These are phyloP conservation scores for Oophaga sylvatica DNA, from an alignment of 2,797 vertebrate species.

Conservation along the genomic window DNA sequence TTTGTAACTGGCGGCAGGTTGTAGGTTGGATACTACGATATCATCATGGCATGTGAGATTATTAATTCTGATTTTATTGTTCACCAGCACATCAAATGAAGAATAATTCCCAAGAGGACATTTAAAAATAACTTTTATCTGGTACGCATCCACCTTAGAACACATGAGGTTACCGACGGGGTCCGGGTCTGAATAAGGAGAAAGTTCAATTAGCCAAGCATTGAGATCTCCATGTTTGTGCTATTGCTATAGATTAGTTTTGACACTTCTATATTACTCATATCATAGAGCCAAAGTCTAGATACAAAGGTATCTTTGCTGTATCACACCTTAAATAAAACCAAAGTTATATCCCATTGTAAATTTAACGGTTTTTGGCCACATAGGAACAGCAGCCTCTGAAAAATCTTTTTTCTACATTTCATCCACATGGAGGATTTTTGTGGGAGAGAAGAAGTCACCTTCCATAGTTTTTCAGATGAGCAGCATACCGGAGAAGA, in stretches of 20 bases:
- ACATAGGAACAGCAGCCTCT: too few species aligned
- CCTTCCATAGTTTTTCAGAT: too few species aligned
- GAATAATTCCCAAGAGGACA: slow-evolving; percentile 60
- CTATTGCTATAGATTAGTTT: background rate
- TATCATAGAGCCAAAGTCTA: background rate
- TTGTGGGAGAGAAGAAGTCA: too few species aligned
- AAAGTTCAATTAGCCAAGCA: background rate
- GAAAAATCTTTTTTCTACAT: too few species aligned
- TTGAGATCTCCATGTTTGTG: background rate
- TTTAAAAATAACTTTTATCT: slow-evolving; percentile 60
- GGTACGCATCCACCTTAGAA: slow-evolving; percentile 28
- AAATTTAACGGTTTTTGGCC: too few species aligned
- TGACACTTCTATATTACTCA: background rate
- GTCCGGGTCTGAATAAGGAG: slow-evolving; percentile 47
- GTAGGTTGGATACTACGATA: slow-evolving; percentile 40
- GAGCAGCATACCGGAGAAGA: too few species aligned
- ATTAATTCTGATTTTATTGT: accelerated
- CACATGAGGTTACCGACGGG: background rate
- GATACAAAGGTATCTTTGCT: background rate
- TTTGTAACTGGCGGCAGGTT: slow-evolving; percentile 32
- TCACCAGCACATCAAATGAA: slow-evolving; percentile 55
- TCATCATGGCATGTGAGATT: accelerated
- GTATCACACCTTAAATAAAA: too few species aligned
- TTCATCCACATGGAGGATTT: too few species aligned
- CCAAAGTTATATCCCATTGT: too few species aligned